Evolutionary conservation across 1,140 invertebrate species (phyloP), one percentile per base, ranked within the genome.

Genomic region (Teleopsis dalmanni): DNA sequence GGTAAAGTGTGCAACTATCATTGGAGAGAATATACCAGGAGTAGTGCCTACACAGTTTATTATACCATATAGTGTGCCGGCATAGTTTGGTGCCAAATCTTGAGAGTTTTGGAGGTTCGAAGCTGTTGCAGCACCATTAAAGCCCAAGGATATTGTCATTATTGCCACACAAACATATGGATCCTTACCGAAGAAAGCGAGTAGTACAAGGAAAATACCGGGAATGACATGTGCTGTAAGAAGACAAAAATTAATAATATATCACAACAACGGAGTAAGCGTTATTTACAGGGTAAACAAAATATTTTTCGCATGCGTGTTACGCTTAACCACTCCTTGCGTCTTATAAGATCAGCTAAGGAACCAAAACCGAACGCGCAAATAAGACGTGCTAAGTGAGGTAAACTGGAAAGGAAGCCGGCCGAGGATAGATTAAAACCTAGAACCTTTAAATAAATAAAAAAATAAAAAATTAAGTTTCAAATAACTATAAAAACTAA

Each of bases 31-130:
- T 54, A 87, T 83, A 34, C 84, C 84, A 10, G 84, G 79, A 1
- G 81, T 83, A 33, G 82, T 82, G 7, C 83, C 84, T 31, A 86
- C 72, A 13, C 80, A 83, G 52, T 86, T 87, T 47, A 84, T 82
- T 31, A 86, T 81, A 16, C 85, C 84, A 50, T 85, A 86, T 8
- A 87, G 61, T 2, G 82, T 81, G 29, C 84, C 85, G 16, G 88
- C 88, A 73, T 79, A 87, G 67, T 88, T 91, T 2, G 84, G 84
- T 0, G 65, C 65, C 43, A 69, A 42, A 52, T 69, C 65, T 52
- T 93, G 82, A 51, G 88, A 85, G 64, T 92, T 92, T 57, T 86
- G 82, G 58, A 88, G 76, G 71, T 81, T 91, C 1, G 88, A 89
- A 42, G 88, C 76, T 18, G 87, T 88, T 0, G 85, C 84, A 33